Evolutionary conservation across 2,888 invertebrate species (phyloP).

Genomic region (Habroteleia sp.): DNA sequence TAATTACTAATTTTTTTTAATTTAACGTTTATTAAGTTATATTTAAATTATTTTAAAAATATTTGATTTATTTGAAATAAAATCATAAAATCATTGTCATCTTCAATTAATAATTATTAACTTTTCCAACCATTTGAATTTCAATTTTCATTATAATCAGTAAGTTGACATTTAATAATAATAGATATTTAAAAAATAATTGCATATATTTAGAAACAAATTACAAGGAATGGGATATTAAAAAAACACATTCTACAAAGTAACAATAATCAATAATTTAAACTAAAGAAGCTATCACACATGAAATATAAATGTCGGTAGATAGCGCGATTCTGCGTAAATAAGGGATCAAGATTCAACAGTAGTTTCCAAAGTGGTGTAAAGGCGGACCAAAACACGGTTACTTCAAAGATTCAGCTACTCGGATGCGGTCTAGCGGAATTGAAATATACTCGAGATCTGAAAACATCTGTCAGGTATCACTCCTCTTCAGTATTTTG

Average conservation of each 20-base stretch:
- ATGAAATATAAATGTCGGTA: conserved; percentile 68
- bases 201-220: conserved; percentile 37
- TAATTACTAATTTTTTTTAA: no score
- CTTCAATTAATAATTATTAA: no score
- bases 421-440: conserved; percentile 73
- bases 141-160: no score
- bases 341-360: conserved; percentile 63
- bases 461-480: conserved; percentile 79
- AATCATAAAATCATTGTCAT: no score
- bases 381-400: conserved; percentile 66
- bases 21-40: no score
- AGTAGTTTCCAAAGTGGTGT: conserved; percentile 60
- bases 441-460: conserved; percentile 71
- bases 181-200: conserved; percentile 52
- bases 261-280: conserved; percentile 64
- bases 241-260: conserved; percentile 40
- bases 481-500: conserved; percentile 72
- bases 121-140: conserved; percentile 16
- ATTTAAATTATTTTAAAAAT: no score
- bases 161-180: no score
- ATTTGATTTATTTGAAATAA: no score
- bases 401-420: conserved; percentile 70
- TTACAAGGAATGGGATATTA: conserved; percentile 51
- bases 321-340: conserved; percentile 39
- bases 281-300: conserved; percentile 67